A percentile compares a stretch with the other conserved stretches of the same genome.
These are phyloP conservation scores for Rhinichthys klamathensis DNA, from an alignment of 2,113 vertebrate genomes.

Conservation along the genomic window DNA sequence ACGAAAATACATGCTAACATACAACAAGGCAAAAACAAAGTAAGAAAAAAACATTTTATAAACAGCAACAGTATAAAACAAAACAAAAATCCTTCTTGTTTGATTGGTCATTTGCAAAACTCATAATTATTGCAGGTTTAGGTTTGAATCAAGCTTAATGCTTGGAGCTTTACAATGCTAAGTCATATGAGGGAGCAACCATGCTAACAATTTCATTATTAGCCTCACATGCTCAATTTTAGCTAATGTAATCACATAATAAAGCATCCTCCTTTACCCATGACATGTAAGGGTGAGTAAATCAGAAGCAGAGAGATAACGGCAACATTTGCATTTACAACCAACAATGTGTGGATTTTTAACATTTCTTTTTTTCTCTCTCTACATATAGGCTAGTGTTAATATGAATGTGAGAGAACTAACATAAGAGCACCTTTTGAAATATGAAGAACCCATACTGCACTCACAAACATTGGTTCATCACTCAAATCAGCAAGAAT, in stretches of 20 bases:
- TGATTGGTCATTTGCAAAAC: slow-evolving; percentile 46
- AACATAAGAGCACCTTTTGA: slow-evolving; percentile 71
- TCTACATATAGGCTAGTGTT: slow-evolving; percentile 34
- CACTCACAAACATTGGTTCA: slow-evolving; percentile 13
- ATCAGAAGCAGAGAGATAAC: slow-evolving; percentile 1
- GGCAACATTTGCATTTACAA: background rate
- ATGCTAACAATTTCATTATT: slow-evolving; percentile 15
- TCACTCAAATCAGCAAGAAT: slow-evolving; percentile 40
- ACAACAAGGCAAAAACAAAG: slow-evolving; percentile 22
- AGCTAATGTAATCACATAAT: background rate
- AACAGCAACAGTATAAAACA: slow-evolving; percentile 42
- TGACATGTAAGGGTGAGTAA: background rate
- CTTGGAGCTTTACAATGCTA: slow-evolving; percentile 17
- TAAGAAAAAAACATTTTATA: background rate
- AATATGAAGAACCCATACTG: slow-evolving; percentile 24
- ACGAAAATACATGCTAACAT: slow-evolving; percentile 33
- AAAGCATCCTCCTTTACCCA: background rate
- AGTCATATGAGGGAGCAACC: background rate
- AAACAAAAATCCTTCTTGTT: slow-evolving; percentile 20
- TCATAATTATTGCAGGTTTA: slow-evolving; percentile 52
- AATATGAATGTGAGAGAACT: slow-evolving; percentile 60
- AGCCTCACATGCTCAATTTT: background rate
- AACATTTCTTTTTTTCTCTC: background rate
- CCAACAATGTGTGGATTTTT: background rate
- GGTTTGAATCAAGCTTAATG: slow-evolving; percentile 23